Evolutionary conservation across 2,113 vertebrate species (phyloP).

Genomic region (Recurvirostra avosetta): DNA sequence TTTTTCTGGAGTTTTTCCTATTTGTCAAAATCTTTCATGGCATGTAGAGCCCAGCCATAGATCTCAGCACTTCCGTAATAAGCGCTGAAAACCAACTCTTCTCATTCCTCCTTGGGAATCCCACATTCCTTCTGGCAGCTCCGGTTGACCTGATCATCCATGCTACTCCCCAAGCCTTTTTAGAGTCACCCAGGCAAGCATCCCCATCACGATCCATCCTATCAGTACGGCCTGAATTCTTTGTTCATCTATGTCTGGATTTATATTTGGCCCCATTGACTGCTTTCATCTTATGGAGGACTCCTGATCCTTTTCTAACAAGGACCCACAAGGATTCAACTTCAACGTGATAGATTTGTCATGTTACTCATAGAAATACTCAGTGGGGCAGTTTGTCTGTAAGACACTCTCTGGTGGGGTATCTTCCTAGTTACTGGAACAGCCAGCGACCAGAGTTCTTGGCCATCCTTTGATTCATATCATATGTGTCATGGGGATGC

Average conservation of each 20-base stretch:
- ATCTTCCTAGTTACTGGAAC: background rate
- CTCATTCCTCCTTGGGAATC: background rate
- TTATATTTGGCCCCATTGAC: background rate
- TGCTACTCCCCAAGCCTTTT: background rate
- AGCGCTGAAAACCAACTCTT: background rate
- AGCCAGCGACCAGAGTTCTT: background rate
- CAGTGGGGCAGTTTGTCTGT: background rate
- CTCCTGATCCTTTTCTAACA: background rate
- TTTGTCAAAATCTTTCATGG: background rate
- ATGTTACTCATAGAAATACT: background rate
- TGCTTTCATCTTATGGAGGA: background rate
- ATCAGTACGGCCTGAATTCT: background rate
- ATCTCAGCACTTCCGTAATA: background rate
- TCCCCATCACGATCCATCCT: background rate
- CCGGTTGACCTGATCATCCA: background rate
- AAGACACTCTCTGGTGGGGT: background rate
- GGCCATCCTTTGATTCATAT: background rate
- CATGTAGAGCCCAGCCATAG: background rate
- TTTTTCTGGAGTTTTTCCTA: background rate
- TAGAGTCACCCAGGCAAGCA: background rate
- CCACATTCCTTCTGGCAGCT: background rate
- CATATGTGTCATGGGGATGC: background rate
- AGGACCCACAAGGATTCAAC: background rate
- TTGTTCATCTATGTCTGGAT: background rate
- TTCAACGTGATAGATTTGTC: rapidly evolving